These are phyloP conservation scores for Centropristis striata DNA, from an alignment of 2,113 vertebrate genomes.

Conservation along the genomic window DNA sequence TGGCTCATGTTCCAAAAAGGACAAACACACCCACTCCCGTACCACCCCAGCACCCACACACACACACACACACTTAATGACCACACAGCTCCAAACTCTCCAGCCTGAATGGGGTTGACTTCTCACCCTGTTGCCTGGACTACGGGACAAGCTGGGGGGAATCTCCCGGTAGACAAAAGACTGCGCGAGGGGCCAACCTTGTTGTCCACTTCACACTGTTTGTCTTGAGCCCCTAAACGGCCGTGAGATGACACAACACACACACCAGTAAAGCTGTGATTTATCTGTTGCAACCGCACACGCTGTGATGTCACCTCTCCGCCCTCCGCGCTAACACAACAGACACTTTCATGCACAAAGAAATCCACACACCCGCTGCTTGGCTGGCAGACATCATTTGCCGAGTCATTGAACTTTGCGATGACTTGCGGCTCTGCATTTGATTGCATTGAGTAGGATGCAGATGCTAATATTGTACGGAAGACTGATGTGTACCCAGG, in stretches of 20 bases:
- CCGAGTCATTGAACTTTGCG: slow-evolving; percentile 45
- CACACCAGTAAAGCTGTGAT: slow-evolving; percentile 67
- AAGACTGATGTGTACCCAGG: slow-evolving; percentile 34
- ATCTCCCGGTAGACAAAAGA: slow-evolving; percentile 78
- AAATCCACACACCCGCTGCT: slow-evolving; percentile 17
- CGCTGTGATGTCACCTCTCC: slow-evolving; percentile 59
- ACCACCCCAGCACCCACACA: not conserved
- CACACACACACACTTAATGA: slow-evolving; percentile 18
- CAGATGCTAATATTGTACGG: slow-evolving; percentile 38
- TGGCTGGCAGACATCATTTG: slow-evolving; percentile 36
- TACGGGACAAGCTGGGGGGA: slow-evolving; percentile 60
- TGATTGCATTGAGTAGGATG: slow-evolving; percentile 34
- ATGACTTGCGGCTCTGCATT: slow-evolving; percentile 27
- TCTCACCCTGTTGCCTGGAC: slow-evolving; percentile 76
- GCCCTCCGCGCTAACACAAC: slow-evolving; percentile 26
- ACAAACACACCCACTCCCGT: slow-evolving; percentile 41
- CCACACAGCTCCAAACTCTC: slow-evolving; percentile 43
- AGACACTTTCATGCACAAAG: slow-evolving; percentile 12
- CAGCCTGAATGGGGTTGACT: slow-evolving; percentile 75
- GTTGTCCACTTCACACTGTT: slow-evolving; percentile 83
- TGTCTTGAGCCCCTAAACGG: slow-evolving; percentile 71
- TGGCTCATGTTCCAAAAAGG: slow-evolving; percentile 34
- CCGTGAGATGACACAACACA: slow-evolving; percentile 61
- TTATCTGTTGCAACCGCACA: slow-evolving; percentile 51
- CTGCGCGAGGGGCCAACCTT: slow-evolving; percentile 65